Conservation (phyloP, 1,140 invertebrate genomes). For the Psilanteris sp. region DNA sequence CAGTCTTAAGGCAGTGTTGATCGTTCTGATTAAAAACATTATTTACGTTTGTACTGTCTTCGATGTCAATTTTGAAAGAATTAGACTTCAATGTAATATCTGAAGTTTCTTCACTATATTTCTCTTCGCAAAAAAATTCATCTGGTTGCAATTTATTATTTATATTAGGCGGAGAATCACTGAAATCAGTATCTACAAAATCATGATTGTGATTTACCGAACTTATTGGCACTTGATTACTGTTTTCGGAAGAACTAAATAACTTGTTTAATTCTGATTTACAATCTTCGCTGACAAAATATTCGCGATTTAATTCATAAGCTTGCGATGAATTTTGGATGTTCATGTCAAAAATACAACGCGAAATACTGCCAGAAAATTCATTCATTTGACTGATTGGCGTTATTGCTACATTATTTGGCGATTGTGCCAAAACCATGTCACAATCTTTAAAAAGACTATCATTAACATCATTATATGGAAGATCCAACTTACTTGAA, state of each 20-base stretch:
- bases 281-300: conserved; percentile 60
- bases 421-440: conserved; percentile 80
- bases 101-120: not conserved
- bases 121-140: conserved; percentile 14
- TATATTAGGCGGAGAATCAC: conserved; percentile 4
- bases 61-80: conserved; percentile 37
- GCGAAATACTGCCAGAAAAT: conserved; percentile 78
- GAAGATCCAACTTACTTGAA: conserved; percentile 78
- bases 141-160: conserved; percentile 9
- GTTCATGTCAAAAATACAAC: conserved; percentile 77
- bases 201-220: not conserved
- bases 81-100: not conserved
- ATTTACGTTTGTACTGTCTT: conserved; percentile 31
- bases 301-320: conserved; percentile 8
- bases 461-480: conserved; percentile 69
- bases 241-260: conserved; percentile 69
- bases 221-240: conserved; percentile 68
- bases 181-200: conserved; percentile 79
- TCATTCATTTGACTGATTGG: conserved; percentile 78
- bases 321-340: conserved; percentile 64
- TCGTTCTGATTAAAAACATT: conserved; percentile 16
- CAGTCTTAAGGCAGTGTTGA: conserved; percentile 57
- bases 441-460: conserved; percentile 74
- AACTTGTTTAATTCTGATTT: conserved; percentile 70
- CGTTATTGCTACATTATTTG: conserved; percentile 81